Evolutionary conservation across 2,888 invertebrate genomes (phyloP), one percentile per base, ranked within the genome.

Genomic region (Tipula vernalis): DNA sequence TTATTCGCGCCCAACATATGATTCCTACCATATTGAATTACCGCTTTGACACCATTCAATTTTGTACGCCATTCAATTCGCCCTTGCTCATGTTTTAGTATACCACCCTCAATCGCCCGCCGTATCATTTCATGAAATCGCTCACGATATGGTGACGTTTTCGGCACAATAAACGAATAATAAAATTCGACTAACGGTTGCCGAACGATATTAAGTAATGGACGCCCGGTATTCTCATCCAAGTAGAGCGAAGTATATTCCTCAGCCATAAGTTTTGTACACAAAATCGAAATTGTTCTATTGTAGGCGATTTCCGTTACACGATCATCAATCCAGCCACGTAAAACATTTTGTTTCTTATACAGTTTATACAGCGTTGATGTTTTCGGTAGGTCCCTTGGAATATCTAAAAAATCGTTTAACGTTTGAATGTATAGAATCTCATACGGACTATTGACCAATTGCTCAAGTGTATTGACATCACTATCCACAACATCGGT

Each of bases 111-210:
- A 36, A 47, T 36, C 3, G 36, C 13, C 3, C 28, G 47, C 6
- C 36, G 28, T 36, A 86, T 28, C 13, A 86, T 51, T 51, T 51
- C 51, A 51, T 86, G 51, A 12, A 86, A 13, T 13, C 86, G 47
- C 13, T n/a, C 3, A 36, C 47, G 47, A 47, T 51, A 86, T 36
- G 86, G 51, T 0, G 86, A 86, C 15, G 51, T 5, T 86, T 86
- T 86, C 36, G 86, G 86, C 8, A 86, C 86, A 47, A 86, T 47
- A 51, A 36, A 86, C 41, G 86, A 51, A 36, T 36, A 51, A 47
- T 86, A 86, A 86, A 86, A 86, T 36, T 28, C 12, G 18, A 36
- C 28, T 13, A 41, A 15, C 5, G 51, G 47, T 47, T 86, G 36
- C 5, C 51, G 86, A 8, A 51, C 36, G 5, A 51, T 12, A 51